phyloP scores from a whole-genome alignment of 2,113 vertebrate species.

The Rhagologus leucostigma region DNA sequence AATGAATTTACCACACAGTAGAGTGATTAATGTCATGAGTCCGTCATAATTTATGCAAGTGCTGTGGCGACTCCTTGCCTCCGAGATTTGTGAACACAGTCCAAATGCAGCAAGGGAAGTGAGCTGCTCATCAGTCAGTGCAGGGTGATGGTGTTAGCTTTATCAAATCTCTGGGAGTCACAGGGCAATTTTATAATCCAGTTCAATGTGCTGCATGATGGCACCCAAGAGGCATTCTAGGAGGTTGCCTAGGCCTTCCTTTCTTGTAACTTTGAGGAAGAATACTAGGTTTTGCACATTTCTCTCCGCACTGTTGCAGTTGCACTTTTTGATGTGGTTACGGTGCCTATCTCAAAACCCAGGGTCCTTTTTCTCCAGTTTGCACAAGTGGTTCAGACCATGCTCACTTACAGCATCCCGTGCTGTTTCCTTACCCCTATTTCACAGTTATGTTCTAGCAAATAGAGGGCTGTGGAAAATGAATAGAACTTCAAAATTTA shows the following conservation, averaged over 20 bases:
- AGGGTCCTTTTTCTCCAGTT: not conserved
- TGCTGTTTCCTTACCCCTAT: not conserved
- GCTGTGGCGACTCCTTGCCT: not conserved
- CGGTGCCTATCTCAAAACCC: not conserved
- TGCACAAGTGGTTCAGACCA: not conserved
- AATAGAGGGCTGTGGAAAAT: not conserved
- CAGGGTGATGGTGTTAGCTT: not conserved
- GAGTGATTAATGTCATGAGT: not conserved
- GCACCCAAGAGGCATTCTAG: not conserved
- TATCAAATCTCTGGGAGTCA: not conserved
- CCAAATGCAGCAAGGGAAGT: not conserved
- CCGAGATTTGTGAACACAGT: not conserved
- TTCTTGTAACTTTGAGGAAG: not conserved
- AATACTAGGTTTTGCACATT: not conserved
- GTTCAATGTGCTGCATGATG: not conserved
- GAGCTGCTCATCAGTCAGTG: not conserved
- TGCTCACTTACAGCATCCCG: rapidly evolving
- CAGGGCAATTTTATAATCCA: not conserved
- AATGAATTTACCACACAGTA: not conserved
- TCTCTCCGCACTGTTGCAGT: not conserved
- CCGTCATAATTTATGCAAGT: not conserved
- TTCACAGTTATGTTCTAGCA: not conserved
- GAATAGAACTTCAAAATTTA: not conserved
- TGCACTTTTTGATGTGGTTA: not conserved
- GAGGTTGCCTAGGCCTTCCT: not conserved